phyloP scores from a whole-genome alignment of 1,140 invertebrate genomes.

The Coptotermes formosanus region DNA sequence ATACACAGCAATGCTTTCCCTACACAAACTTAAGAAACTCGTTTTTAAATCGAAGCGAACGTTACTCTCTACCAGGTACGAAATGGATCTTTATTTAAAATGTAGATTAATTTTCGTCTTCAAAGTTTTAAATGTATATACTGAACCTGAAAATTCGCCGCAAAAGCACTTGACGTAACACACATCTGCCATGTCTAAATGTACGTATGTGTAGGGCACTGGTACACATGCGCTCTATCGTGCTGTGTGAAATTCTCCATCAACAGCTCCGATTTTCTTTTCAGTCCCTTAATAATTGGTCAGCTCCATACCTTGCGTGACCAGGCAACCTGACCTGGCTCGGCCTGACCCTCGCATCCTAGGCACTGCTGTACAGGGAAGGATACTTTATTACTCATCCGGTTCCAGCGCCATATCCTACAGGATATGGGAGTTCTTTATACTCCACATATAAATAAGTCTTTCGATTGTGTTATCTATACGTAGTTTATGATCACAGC shows the following conservation, averaged over 20 bases:
- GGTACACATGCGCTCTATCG: too few species aligned
- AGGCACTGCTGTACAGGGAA: not conserved
- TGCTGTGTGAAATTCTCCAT: not conserved
- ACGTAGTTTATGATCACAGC: not conserved
- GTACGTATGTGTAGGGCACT: too few species aligned
- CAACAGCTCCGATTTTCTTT: not conserved
- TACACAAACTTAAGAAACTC: too few species aligned
- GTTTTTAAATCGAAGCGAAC: too few species aligned
- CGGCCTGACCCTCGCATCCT: not conserved
- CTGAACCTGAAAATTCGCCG: too few species aligned
- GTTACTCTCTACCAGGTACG: too few species aligned
- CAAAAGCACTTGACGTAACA: too few species aligned
- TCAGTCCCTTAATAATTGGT: not conserved
- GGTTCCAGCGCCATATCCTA: not conserved
- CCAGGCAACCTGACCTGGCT: not conserved
- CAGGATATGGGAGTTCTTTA: not conserved
- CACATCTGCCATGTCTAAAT: too few species aligned
- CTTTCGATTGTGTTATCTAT: not conserved
- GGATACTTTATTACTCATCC: not conserved
- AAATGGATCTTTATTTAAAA: too few species aligned
- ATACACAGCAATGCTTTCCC: too few species aligned
- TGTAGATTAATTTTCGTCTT: too few species aligned
- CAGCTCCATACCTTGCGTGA: not conserved
- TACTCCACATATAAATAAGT: not conserved
- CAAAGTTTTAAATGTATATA: too few species aligned